A percentile compares a stretch with the other conserved stretches of the same genome.
phyloP scores from a whole-genome alignment of 2,888 invertebrate genomes.

The Spodoptera littoralis region DNA sequence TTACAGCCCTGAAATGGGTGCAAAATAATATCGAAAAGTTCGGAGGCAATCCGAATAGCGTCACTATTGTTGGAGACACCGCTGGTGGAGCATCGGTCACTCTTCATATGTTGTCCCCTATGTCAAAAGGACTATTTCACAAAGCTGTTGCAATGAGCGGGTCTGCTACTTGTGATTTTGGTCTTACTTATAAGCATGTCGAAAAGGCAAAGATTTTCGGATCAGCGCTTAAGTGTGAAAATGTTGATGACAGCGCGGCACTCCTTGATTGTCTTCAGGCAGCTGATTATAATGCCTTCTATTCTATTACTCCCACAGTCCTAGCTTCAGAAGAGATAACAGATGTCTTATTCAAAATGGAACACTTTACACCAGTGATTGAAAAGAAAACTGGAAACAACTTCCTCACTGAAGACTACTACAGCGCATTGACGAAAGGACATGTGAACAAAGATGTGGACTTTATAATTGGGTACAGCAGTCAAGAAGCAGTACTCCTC shows the following conservation, averaged over 20 bases:
- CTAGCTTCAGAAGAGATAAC: constrained; percentile 14
- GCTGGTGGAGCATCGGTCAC: constrained; percentile 66
- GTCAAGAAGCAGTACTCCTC: constrained; percentile 85
- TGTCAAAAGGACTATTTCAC: constrained; percentile 71
- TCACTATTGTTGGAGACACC: constrained; percentile 71
- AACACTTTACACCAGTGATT: constrained; percentile 59
- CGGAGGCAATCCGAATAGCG: constrained; percentile 68
- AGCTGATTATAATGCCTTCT: constrained; percentile 55
- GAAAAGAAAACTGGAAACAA: constrained; percentile 57
- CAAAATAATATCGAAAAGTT: constrained; percentile 66
- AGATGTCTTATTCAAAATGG: constrained; percentile 22
- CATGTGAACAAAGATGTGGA: constrained; percentile 83
- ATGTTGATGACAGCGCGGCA: constrained; percentile 60
- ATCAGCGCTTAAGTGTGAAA: constrained; percentile 56
- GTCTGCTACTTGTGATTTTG: constrained; percentile 65
- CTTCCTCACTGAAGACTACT: constrained; percentile 61
- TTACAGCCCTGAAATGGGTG: constrained; percentile 69
- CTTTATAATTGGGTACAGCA: constrained; percentile 91
- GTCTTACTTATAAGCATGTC: constrained; percentile 57
- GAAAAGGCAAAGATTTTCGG: constrained; percentile 63
- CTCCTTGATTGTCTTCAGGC: constrained; percentile 66
- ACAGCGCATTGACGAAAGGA: constrained; percentile 70
- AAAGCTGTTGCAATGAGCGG: constrained; percentile 74
- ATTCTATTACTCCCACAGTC: constrained; percentile 47
- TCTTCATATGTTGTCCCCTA: constrained; percentile 68